A percentile compares a stretch with the other conserved stretches of the same genome.
Evolutionary conservation across 2,888 invertebrate genomes (phyloP).

Genomic region (Fragum whitleyi): DNA sequence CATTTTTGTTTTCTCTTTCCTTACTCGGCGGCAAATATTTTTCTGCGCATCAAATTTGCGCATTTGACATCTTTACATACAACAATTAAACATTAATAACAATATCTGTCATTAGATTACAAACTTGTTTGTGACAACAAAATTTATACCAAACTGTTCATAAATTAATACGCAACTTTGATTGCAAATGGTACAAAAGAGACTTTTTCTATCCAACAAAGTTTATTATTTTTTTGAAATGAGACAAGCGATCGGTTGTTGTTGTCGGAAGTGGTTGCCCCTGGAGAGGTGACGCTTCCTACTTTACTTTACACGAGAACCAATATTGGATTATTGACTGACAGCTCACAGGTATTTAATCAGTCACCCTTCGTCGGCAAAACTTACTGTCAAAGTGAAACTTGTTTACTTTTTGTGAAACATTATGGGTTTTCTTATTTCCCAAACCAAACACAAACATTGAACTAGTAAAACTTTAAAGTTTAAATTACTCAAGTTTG

Average conservation of each 20-base stretch:
- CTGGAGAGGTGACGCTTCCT: constrained; percentile 44
- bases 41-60: constrained; percentile 71
- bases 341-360: constrained; percentile 15
- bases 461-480: not conserved
- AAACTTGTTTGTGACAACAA: too few relatives aligned
- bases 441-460: not conserved
- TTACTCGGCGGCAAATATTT: constrained; percentile 71
- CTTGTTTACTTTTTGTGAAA: not conserved
- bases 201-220: too few relatives aligned
- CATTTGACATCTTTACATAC: constrained; percentile 52
- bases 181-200: too few relatives aligned
- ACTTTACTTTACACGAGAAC: not conserved
- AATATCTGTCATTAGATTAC: too few relatives aligned
- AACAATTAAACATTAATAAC: constrained; percentile 37
- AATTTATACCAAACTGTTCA: too few relatives aligned
- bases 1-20: constrained; percentile 55
- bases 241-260: constrained; percentile 41
- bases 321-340: constrained; percentile 27
- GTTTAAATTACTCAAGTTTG: too few relatives aligned
- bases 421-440: not conserved
- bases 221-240: not conserved
- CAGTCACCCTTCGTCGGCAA: constrained; percentile 3
- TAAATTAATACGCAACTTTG: too few relatives aligned
- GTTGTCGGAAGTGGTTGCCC: constrained; percentile 60
- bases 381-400: not conserved